Conservation (phyloP, 2,888 invertebrate genomes). For the Metacarcinus magister region DNA sequence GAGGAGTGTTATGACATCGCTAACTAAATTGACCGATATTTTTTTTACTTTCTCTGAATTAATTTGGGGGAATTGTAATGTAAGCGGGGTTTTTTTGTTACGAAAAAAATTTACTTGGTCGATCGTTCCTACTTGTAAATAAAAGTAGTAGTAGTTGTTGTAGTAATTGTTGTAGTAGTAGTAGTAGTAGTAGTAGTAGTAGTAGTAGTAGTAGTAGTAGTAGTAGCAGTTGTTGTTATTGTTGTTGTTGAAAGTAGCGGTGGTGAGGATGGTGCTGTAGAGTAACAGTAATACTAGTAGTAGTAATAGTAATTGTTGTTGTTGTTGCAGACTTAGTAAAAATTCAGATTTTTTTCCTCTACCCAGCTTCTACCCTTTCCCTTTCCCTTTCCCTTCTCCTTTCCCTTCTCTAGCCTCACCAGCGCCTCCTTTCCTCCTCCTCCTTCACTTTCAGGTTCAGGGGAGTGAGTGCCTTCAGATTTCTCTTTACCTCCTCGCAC, state of each 20-base stretch:
- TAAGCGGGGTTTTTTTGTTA: no score
- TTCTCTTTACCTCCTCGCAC: neutral
- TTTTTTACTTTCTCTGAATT: no score
- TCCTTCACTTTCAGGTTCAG: neutral
- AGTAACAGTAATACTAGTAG: no score
- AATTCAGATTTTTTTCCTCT: neutral
- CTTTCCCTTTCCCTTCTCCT: neutral
- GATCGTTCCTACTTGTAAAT: no score
- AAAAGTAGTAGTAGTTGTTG: no score
- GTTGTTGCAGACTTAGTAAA: neutral
- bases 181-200: neutral
- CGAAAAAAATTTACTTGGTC: no score
- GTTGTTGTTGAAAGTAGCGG: neutral
- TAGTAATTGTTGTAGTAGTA: no score
- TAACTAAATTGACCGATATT: no score
- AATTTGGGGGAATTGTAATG: no score
- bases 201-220: neutral
- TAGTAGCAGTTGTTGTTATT: neutral
- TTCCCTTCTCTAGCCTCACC: neutral
- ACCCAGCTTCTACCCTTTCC: neutral
- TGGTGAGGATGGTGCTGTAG: no score
- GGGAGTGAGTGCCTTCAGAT: neutral
- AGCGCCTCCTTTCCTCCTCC: neutral
- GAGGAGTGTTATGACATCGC: no score
- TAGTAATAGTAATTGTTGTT: neutral